Conservation (phyloP, 2,888 invertebrate genomes). For the Polyploca ridens region DNA sequence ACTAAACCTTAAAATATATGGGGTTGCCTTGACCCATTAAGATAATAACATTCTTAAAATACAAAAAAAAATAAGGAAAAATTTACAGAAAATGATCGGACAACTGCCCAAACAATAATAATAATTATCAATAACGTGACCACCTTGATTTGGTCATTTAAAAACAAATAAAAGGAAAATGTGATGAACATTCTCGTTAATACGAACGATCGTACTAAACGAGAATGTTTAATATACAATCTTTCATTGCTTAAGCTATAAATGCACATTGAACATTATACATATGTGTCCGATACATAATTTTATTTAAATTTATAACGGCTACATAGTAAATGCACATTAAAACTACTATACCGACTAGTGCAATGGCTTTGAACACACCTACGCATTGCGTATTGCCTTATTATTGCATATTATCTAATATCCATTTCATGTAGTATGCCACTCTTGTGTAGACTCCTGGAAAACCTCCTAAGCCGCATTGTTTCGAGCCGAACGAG, state of each 20-base stretch:
- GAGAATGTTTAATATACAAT: neutral
- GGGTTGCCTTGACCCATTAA: too few relatives aligned
- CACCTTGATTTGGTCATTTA: neutral
- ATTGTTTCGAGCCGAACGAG: constrained; percentile 81
- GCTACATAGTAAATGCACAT: constrained; percentile 2
- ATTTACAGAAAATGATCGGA: neutral
- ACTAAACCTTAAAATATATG: too few relatives aligned
- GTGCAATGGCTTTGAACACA: neutral
- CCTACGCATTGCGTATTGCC: constrained; percentile 3
- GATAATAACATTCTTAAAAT: neutral
- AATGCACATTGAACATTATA: neutral
- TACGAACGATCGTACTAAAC: neutral
- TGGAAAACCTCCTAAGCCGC: constrained; percentile 80
- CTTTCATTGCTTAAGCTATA: neutral
- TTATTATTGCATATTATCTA: constrained; percentile 70
- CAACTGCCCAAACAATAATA: neutral
- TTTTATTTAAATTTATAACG: neutral
- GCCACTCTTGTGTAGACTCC: constrained; percentile 85
- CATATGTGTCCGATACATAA: neutral
- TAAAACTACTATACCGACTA: constrained; percentile 7
- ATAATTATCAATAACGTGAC: neutral
- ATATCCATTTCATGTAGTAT: constrained; percentile 85
- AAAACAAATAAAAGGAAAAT: neutral
- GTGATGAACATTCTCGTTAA: neutral
- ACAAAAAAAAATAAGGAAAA: neutral